phyloP scores from a whole-genome alignment of 2,888 invertebrate species.

The Trissolcus japonicus region DNA sequence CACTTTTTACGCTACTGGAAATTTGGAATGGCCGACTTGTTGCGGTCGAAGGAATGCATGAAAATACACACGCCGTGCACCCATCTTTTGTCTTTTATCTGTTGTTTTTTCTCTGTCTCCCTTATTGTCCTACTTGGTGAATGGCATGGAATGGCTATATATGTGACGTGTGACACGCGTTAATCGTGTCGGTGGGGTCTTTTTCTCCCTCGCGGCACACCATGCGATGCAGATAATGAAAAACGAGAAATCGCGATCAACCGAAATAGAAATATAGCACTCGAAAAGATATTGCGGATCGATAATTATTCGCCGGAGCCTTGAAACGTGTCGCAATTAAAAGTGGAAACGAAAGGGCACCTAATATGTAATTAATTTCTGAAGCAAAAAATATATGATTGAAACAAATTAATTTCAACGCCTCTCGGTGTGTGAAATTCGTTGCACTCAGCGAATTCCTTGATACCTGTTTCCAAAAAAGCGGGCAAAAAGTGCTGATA shows the following conservation, averaged over 20 bases:
- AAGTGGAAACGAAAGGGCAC: constrained; percentile 32
- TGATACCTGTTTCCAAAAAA: constrained; percentile 22
- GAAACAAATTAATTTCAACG: background rate
- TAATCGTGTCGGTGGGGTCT: constrained; percentile 68
- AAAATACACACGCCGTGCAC: constrained; percentile 62
- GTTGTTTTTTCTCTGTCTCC: constrained; percentile 62
- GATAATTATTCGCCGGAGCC: constrained; percentile 50
- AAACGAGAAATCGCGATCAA: constrained; percentile 54
- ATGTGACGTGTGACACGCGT: constrained; percentile 73
- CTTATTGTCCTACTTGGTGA: constrained; percentile 72
- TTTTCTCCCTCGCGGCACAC: constrained; percentile 58
- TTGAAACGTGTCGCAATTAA: constrained; percentile 50
- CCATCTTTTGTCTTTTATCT: constrained; percentile 54
- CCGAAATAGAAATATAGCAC: constrained; percentile 45
- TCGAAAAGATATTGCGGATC: constrained; percentile 28
- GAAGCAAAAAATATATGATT: background rate
- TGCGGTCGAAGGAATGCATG: constrained; percentile 71
- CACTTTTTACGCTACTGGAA: constrained; percentile 55
- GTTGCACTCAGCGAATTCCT: constrained; percentile 9
- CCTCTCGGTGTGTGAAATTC: background rate
- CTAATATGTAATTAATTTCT: constrained; percentile 13
- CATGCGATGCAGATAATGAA: constrained; percentile 49
- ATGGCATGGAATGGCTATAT: constrained; percentile 65
- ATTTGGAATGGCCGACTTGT: constrained; percentile 71
- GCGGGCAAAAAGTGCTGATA: constrained; percentile 27